Evolutionary conservation across 2,888 invertebrate genomes (phyloP).

Genomic region (Phania funesta): DNA sequence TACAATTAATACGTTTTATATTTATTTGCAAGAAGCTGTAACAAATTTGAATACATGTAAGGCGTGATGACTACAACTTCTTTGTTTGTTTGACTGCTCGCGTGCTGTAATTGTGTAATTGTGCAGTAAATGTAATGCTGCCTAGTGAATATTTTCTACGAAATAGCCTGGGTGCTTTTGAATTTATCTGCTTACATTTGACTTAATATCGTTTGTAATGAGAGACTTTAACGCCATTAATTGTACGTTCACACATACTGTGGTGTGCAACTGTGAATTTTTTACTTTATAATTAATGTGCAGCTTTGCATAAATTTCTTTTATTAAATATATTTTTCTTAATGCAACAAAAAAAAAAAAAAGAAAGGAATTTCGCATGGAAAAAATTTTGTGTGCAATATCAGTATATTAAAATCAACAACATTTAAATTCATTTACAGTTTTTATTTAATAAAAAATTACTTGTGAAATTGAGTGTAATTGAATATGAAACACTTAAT

Average conservation of each 20-base stretch:
- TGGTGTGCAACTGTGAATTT: neutral
- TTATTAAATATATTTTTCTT: conserved; percentile 27
- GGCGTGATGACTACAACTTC: neutral
- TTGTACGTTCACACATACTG: conserved; percentile 9
- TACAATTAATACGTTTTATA: conserved; percentile 10
- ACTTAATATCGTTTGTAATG: conserved; percentile 42
- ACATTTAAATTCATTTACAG: conserved; percentile 22
- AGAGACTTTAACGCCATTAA: conserved; percentile 47
- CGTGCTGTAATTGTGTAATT: neutral
- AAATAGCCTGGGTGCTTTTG: neutral
- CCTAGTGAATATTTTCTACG: neutral
- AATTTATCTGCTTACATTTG: conserved; percentile 11
- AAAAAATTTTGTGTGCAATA: conserved; percentile 5
- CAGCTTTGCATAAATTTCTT: conserved; percentile 4
- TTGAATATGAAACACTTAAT: conserved; percentile 45
- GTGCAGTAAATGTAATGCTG: neutral
- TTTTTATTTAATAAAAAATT: conserved; percentile 49
- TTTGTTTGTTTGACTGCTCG: neutral
- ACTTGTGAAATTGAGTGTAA: conserved; percentile 48
- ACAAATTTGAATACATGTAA: neutral
- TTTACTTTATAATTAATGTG: conserved; percentile 42
- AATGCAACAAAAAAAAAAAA: neutral
- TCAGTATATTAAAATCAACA: conserved; percentile 27
- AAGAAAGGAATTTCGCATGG: no score
- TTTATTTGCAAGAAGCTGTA: neutral